A percentile compares a stretch with the other conserved stretches of the same genome.
phyloP scores from a whole-genome alignment of 2,888 invertebrate genomes.

The Pimpla rufipes region DNA sequence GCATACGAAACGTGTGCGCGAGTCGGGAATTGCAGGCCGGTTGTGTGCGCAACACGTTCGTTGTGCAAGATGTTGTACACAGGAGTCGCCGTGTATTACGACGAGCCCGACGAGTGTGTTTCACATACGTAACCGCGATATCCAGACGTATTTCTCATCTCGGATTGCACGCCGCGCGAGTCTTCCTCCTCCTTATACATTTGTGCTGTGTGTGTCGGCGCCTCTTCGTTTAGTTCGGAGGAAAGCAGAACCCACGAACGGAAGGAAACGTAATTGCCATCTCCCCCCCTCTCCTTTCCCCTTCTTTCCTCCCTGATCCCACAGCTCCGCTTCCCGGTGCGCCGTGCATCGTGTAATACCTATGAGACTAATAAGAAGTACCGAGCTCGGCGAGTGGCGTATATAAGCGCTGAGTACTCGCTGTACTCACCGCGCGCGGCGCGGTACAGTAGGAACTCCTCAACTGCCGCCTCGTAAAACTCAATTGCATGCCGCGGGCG shows the following conservation, averaged over 20 bases:
- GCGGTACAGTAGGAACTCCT: constrained; percentile 13
- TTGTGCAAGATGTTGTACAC: constrained; percentile 11
- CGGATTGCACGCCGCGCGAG: constrained; percentile 4
- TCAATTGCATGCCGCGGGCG: neutral
- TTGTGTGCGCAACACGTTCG: neutral
- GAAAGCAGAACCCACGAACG: constrained; percentile 39
- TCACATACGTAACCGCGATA: constrained; percentile 53
- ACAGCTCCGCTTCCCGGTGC: no score
- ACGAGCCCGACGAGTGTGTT: constrained; percentile 35
- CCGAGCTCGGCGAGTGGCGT: neutral
- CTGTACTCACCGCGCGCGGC: neutral
- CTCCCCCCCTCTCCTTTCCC: neutral
- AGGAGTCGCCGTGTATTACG: constrained; percentile 48
- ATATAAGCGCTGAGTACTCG: constrained; percentile 6
- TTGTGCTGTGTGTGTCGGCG: constrained; percentile 42
- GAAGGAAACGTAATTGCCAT: constrained; percentile 61
- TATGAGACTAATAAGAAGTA: constrained; percentile 28
- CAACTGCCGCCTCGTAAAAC: constrained; percentile 5
- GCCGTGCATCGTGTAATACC: constrained; percentile 19
- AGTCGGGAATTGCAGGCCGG: constrained; percentile 46
- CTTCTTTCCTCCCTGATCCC: no score
- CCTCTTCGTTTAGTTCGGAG: constrained; percentile 32
- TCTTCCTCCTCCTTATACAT: neutral
- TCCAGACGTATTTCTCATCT: constrained; percentile 55
- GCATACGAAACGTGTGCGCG: constrained; percentile 17